Evolutionary conservation across 2,797 vertebrate genomes (phyloP).

Genomic region (Leptatherina wallacei): DNA sequence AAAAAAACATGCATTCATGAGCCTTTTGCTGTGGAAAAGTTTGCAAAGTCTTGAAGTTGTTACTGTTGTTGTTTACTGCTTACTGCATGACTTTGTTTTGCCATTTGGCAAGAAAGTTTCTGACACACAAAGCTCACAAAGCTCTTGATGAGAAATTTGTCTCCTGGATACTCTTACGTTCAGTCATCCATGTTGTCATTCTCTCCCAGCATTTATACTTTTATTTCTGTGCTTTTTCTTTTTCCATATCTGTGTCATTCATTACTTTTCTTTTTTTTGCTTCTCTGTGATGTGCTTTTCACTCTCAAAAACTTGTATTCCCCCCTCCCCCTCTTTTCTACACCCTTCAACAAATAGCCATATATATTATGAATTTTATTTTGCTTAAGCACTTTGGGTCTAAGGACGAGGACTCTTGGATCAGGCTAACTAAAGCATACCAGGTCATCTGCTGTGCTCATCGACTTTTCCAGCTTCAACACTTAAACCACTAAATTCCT

Average conservation of each 20-base stretch:
- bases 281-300: slow-evolving; percentile 31
- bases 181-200: background rate
- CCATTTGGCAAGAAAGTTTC: slow-evolving; percentile 34
- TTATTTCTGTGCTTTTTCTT: slow-evolving; percentile 21
- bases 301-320: slow-evolving; percentile 16
- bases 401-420: slow-evolving; percentile 55
- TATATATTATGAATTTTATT: too few relatives aligned
- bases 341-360: slow-evolving; percentile 51
- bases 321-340: slow-evolving; percentile 4
- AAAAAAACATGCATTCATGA: slow-evolving; percentile 21
- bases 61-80: slow-evolving; percentile 44
- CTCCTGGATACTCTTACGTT: slow-evolving; percentile 7
- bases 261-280: slow-evolving; percentile 31
- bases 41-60: slow-evolving; percentile 23
- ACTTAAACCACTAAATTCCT: slow-evolving; percentile 31
- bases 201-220: slow-evolving; percentile 6
- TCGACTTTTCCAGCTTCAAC: slow-evolving; percentile 56
- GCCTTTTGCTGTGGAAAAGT: slow-evolving; percentile 47
- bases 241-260: slow-evolving; percentile 40
- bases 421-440: slow-evolving; percentile 44
- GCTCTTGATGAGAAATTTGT: slow-evolving; percentile 24
- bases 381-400: slow-evolving; percentile 50
- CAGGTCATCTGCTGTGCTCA: slow-evolving; percentile 56
- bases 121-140: slow-evolving; percentile 33
- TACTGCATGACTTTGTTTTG: slow-evolving; percentile 25